Conservation (phyloP, 2,797 vertebrate species). For the Basileuterus tristriatus region DNA sequence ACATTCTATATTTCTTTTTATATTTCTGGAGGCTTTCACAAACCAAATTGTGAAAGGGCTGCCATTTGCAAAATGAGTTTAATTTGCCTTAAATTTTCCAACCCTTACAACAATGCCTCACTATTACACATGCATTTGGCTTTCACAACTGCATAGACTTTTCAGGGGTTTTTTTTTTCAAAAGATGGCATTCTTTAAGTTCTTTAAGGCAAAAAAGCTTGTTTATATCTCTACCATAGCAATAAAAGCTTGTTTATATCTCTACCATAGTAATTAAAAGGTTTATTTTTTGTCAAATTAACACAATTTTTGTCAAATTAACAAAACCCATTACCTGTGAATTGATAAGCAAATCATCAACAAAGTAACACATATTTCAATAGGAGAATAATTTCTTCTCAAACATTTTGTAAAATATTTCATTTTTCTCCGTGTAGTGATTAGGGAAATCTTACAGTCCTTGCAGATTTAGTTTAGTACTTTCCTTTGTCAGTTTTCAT, state of each 20-base stretch:
- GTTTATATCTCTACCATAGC: background rate
- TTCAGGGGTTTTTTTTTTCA: background rate
- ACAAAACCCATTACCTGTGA: background rate
- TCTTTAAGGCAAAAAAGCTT: background rate
- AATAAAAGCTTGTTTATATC: background rate
- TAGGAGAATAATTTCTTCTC: background rate
- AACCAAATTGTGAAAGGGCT: fast-evolving
- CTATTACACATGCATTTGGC: fast-evolving
- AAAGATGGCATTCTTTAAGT: no score
- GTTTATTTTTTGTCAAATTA: background rate
- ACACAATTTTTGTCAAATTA: background rate
- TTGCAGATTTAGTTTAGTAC: background rate
- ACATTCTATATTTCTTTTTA: background rate
- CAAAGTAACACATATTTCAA: background rate
- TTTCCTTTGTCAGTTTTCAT: background rate
- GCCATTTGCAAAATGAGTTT: background rate
- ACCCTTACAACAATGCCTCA: background rate
- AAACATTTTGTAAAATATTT: background rate
- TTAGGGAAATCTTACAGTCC: background rate
- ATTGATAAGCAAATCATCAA: background rate
- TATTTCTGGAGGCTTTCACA: background rate
- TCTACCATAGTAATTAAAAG: background rate
- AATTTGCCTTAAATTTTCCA: background rate
- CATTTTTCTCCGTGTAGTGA: background rate
- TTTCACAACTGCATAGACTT: background rate